Conservation (phyloP, 2,888 invertebrate species). For the Lissocephala sabroskyi region DNA sequence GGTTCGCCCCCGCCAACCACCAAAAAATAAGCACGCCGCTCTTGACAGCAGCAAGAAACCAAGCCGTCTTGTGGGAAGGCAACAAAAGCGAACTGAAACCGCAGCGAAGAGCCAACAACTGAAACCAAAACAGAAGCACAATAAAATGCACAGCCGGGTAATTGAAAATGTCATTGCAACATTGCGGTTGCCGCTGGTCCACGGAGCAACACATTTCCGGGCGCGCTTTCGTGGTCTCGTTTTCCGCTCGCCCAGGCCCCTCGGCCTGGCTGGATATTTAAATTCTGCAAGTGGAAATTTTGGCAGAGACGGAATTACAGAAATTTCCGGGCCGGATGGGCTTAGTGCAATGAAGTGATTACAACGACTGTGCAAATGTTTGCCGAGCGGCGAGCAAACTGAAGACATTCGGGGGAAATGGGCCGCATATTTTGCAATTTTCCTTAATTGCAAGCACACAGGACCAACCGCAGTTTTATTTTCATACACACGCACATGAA, state of each 20-base stretch:
- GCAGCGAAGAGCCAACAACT: background rate
- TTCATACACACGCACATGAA: constrained; percentile 1
- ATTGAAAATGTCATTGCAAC: constrained; percentile 50
- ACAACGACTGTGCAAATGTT: constrained; percentile 34
- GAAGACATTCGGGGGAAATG: constrained; percentile 31
- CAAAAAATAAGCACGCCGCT: too few species aligned
- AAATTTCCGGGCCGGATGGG: too few species aligned
- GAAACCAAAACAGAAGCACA: constrained; percentile 19
- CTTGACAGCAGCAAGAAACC: background rate
- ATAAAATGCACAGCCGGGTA: constrained; percentile 5
- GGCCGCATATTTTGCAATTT: constrained; percentile 29
- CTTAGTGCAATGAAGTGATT: constrained; percentile 20
- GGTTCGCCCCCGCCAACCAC: too few species aligned
- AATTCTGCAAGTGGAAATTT: background rate
- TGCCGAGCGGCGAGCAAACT: constrained; percentile 10
- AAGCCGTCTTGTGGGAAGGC: background rate
- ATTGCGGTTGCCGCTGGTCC: constrained; percentile 30
- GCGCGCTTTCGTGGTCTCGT: background rate
- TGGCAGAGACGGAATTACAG: background rate
- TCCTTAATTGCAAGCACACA: background rate
- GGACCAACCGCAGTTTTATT: background rate
- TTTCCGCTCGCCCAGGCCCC: background rate
- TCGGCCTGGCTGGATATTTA: too few species aligned
- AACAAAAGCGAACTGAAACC: background rate
- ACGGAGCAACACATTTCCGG: constrained; percentile 15